Conservation (phyloP, 2,888 invertebrate species). For the Platynereis dumerilii region DNA sequence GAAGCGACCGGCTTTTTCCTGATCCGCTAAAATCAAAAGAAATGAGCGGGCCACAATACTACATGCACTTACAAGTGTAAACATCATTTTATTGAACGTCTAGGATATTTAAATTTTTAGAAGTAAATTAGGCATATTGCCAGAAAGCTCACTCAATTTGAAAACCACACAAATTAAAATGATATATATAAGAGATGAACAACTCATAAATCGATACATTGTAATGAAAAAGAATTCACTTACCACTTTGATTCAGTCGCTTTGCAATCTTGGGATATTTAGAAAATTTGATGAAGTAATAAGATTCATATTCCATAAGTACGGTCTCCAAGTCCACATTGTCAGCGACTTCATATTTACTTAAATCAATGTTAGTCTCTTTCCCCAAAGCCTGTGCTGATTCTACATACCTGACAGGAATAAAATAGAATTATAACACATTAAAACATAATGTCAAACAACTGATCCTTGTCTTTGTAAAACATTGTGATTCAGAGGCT, state of each 20-base stretch:
- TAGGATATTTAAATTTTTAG: too few species aligned
- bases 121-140: too few species aligned
- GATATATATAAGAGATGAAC: too few species aligned
- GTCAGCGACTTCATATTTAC: slow-evolving; percentile 77
- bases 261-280: slow-evolving; percentile 84
- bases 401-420: slow-evolving; percentile 69
- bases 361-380: slow-evolving; percentile 76
- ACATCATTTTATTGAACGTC: too few species aligned
- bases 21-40: not conserved
- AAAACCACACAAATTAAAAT: too few species aligned
- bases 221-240: not conserved
- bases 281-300: slow-evolving; percentile 83
- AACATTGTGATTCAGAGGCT: too few species aligned
- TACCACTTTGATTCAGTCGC: slow-evolving; percentile 44
- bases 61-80: not conserved
- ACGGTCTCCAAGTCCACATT: slow-evolving; percentile 89
- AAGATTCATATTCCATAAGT: slow-evolving; percentile 86
- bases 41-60: not conserved
- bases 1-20: not conserved
- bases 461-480: not conserved
- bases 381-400: slow-evolving; percentile 72
- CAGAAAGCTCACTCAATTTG: too few species aligned
- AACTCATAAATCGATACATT: too few species aligned
- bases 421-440: slow-evolving; percentile 19
- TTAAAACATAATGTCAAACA: not conserved